A percentile compares a stretch with the other conserved stretches of the same genome.
These are phyloP conservation scores for Molossus molossus DNA, from an alignment of 2,797 vertebrate genomes.

Conservation along the genomic window DNA sequence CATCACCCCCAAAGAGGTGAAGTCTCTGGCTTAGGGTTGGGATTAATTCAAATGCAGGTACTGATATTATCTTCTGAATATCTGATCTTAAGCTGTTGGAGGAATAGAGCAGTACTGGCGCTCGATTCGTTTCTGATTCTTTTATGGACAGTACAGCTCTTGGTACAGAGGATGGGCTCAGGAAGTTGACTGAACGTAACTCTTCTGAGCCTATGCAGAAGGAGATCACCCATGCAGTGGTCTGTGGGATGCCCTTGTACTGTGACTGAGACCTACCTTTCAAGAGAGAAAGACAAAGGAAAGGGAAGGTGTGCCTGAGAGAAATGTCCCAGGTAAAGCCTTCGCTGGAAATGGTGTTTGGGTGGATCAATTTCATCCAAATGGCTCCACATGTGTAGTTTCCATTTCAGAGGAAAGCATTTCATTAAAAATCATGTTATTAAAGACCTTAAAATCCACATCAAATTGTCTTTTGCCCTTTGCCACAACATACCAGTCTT, in stretches of 20 bases:
- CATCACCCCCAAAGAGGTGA: background rate
- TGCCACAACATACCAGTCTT: conserved; percentile 21
- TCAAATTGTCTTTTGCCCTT: conserved; percentile 80
- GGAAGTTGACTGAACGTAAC: background rate
- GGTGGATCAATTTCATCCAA: conserved; percentile 66
- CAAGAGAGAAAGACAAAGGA: background rate
- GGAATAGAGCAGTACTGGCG: background rate
- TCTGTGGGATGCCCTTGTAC: background rate
- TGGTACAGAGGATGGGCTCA: background rate
- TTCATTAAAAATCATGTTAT: conserved; percentile 80
- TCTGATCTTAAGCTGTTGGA: background rate
- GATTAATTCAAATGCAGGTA: background rate
- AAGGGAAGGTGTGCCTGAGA: background rate
- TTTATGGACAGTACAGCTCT: background rate
- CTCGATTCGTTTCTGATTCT: background rate
- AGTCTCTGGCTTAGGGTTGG: background rate
- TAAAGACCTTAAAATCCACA: conserved; percentile 79
- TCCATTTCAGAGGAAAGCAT: conserved; percentile 85
- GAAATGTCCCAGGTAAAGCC: conserved; percentile 52
- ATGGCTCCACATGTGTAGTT: conserved; percentile 69
- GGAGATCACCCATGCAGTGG: background rate
- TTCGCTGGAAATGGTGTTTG: conserved; percentile 65
- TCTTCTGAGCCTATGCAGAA: background rate
- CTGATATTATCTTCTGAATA: background rate
- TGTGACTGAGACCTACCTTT: background rate